Evolutionary conservation across 2,888 invertebrate genomes (phyloP), one percentile per base, ranked within the genome.

Genomic region (Tenthredo scrophulariae): DNA sequence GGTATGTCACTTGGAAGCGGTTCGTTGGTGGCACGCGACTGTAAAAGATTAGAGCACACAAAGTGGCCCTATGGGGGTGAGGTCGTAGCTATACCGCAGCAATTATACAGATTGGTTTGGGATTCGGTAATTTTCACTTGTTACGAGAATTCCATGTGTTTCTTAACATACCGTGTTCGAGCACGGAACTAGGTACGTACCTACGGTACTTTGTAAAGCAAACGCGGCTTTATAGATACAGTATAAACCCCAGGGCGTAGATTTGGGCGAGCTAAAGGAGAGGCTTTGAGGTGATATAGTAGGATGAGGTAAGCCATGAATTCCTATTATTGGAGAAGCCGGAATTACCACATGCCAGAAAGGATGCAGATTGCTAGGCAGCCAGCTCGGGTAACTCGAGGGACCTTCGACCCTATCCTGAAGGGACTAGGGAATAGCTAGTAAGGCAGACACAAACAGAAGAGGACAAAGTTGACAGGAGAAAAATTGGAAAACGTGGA

Each of bases 401-500:
- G 80, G 80, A 80, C 58, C 62, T 80, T 62, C 80, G 80, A 80
- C 80, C 80, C 65, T 67, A 65, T 62, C 83, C 62, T 29, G 46
- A 29, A 83, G 37, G 62, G 22, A 70, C 46, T n/a, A 29, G 83
- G 46, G 67, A 70, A 67, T 50, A 50, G 37, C 65, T 46, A 33
- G 50, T 40, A 67, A 83, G 29, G 67, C 70, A 67, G 83, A 83
- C 83, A 70, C 83, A 70, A 83, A 70, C 83, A 70, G 54, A 83
- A 72, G 84, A 85, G 84, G 79, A 84, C 86, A 86, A 85, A 87
- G 87, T 88, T 89, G 90, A 90, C 90, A 88, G 88, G 84, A 83
- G 85, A 89, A 89, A 90, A 88, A 90, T 90, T 88, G 89, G 89
- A 89, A 89, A 90, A 89, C 88, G 87, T 84, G 85, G 86, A 87